Conservation (phyloP, 2,113 vertebrate genomes). For the Grantiella picta region DNA sequence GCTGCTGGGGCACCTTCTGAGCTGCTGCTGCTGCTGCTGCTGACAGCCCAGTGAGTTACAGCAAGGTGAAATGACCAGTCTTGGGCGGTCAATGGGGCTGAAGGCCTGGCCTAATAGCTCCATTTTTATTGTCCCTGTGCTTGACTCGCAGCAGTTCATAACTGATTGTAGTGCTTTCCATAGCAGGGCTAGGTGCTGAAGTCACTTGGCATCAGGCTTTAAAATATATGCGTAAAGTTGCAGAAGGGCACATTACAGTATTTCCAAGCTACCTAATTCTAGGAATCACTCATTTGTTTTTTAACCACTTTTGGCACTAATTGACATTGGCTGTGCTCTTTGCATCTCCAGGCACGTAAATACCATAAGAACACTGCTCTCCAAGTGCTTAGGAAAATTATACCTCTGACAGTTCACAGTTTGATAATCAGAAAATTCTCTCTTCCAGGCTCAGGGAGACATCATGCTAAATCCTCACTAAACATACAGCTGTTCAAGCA, state of each 20-base stretch:
- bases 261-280: neutral
- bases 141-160: neutral
- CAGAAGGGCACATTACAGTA: neutral
- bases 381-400: neutral
- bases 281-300: neutral
- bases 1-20: neutral
- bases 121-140: neutral
- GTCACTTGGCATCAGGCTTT: neutral
- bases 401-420: neutral
- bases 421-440: neutral
- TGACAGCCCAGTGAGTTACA: neutral
- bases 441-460: neutral
- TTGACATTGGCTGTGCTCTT: neutral
- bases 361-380: neutral
- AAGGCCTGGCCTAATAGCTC: neutral
- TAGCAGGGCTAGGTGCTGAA: neutral
- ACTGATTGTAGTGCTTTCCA: neutral
- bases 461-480: neutral
- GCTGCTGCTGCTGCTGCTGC: neutral
- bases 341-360: neutral
- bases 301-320: neutral
- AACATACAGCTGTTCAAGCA: neutral
- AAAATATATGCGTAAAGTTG: neutral
- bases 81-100: neutral
- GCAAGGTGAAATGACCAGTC: neutral